phyloP scores from a whole-genome alignment of 2,888 invertebrate species.

The Tachystola acroxantha region DNA sequence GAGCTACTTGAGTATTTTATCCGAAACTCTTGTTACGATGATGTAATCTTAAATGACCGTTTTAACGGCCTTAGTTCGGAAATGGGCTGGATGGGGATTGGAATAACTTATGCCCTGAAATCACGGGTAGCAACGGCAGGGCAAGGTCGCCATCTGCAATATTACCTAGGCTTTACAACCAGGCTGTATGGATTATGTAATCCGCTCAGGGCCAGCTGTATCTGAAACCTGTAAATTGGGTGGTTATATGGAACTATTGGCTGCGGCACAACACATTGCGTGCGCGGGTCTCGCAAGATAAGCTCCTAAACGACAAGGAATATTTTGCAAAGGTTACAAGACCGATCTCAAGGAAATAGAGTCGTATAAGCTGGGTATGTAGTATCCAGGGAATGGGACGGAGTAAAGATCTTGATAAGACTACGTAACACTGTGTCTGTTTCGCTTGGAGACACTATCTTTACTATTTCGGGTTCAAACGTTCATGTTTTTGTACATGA shows the following conservation, averaged over 20 bases:
- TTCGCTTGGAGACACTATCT: conserved; percentile 1
- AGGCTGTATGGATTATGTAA: conserved; percentile 35
- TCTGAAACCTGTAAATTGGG: conserved; percentile 37
- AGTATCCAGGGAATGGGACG: not conserved
- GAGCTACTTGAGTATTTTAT: conserved; percentile 24
- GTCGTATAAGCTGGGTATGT: conserved; percentile 22
- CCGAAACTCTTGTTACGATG: too few species aligned
- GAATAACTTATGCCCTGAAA: too few species aligned
- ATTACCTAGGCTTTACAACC: not conserved
- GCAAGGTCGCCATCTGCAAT: conserved; percentile 8
- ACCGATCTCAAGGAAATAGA: conserved; percentile 31
- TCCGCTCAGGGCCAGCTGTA: conserved; percentile 20
- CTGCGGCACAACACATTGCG: conserved; percentile 49
- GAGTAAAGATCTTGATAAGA: conserved; percentile 2
- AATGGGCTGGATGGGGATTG: too few species aligned
- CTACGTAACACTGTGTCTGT: not conserved
- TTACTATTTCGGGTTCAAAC: too few species aligned
- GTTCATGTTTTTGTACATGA: too few species aligned
- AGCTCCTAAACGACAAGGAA: conserved; percentile 39
- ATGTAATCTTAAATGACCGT: too few species aligned
- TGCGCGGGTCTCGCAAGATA: conserved; percentile 43
- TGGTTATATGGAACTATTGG: conserved; percentile 29
- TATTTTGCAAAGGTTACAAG: conserved; percentile 45
- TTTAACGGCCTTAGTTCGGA: too few species aligned
- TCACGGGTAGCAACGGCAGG: not conserved